Percentiles rank a stretch among this genome's conserved stretches.
Conservation (phyloP, 1,140 invertebrate species). For the Mylabris phalerata region DNA sequence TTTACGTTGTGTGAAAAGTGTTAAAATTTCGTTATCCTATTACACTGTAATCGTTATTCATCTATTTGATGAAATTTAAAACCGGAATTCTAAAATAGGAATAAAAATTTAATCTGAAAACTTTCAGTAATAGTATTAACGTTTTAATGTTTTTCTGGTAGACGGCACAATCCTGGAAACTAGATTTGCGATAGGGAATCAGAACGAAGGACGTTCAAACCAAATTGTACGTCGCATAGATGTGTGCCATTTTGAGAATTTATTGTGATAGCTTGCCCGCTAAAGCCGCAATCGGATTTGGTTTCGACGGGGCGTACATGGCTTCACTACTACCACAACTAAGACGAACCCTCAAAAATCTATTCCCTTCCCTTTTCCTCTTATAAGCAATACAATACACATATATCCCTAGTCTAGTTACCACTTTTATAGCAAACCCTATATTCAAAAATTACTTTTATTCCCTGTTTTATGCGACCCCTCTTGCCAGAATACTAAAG, state of each 20-base stretch:
- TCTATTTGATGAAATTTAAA: too few relatives aligned
- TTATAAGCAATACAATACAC: neutral
- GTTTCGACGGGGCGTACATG: slow-evolving; percentile 14
- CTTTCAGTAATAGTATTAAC: too few relatives aligned
- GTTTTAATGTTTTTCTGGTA: too few relatives aligned
- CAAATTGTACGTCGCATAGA: slow-evolving; percentile 37
- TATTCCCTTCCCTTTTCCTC: neutral
- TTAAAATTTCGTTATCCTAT: too few relatives aligned
- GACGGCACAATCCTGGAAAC: too few relatives aligned
- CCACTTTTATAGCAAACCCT: slow-evolving; percentile 28
- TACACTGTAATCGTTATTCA: too few relatives aligned
- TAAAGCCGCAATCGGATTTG: slow-evolving; percentile 38
- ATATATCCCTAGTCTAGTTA: slow-evolving; percentile 18
- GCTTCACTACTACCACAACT: slow-evolving; percentile 7
- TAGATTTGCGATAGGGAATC: slow-evolving; percentile 32
- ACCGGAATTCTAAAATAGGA: too few relatives aligned
- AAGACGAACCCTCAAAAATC: neutral
- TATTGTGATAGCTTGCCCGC: slow-evolving; percentile 39
- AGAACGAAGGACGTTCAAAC: slow-evolving; percentile 26
- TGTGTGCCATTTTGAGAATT: slow-evolving; percentile 35
- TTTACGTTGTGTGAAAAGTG: too few relatives aligned
- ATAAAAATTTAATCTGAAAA: too few relatives aligned
- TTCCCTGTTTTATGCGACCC: slow-evolving; percentile 20
- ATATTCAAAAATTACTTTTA: slow-evolving; percentile 32
- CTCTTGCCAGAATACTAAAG: slow-evolving; percentile 11